These are phyloP conservation scores for Cheilosia vernalis DNA, from an alignment of 2,888 invertebrate species.

Conservation along the genomic window DNA sequence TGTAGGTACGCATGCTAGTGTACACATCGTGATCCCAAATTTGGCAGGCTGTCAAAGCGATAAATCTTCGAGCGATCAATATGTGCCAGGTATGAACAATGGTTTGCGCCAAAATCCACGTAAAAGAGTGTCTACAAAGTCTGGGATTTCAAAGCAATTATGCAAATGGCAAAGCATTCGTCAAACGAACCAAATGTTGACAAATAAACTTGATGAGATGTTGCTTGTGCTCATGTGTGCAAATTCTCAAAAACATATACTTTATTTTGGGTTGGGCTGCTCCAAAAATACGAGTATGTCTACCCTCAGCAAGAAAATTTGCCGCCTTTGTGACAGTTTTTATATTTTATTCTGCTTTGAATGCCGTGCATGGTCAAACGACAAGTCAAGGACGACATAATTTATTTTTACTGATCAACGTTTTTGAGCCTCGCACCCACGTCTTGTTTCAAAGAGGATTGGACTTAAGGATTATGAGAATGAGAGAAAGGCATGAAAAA, in stretches of 20 bases:
- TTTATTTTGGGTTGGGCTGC: constrained; percentile 50
- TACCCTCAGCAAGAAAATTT: constrained; percentile 20
- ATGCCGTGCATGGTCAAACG: constrained; percentile 32
- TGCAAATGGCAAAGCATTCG: constrained; percentile 17
- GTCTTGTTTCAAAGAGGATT: constrained; percentile 33
- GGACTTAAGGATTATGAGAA: constrained; percentile 27
- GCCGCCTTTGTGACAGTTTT: constrained; percentile 41
- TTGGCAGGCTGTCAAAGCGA: background rate
- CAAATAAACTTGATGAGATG: constrained; percentile 6
- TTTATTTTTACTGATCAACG: constrained; percentile 47
- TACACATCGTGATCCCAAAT: background rate
- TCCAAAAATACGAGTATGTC: background rate
- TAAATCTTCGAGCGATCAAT: constrained; percentile 24
- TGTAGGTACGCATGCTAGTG: no score
- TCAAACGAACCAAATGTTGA: constrained; percentile 25
- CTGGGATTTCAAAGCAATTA: constrained; percentile 20
- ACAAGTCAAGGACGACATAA: constrained; percentile 54
- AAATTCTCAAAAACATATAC: constrained; percentile 2
- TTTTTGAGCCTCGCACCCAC: constrained; percentile 40
- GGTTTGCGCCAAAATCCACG: constrained; percentile 1
- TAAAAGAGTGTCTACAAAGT: background rate
- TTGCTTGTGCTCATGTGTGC: background rate
- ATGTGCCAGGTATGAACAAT: background rate
- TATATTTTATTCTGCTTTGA: constrained; percentile 20
- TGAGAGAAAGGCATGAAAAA: background rate